Conservation (phyloP, 2,888 invertebrate genomes). For the Scaptomyza caliginosa region DNA sequence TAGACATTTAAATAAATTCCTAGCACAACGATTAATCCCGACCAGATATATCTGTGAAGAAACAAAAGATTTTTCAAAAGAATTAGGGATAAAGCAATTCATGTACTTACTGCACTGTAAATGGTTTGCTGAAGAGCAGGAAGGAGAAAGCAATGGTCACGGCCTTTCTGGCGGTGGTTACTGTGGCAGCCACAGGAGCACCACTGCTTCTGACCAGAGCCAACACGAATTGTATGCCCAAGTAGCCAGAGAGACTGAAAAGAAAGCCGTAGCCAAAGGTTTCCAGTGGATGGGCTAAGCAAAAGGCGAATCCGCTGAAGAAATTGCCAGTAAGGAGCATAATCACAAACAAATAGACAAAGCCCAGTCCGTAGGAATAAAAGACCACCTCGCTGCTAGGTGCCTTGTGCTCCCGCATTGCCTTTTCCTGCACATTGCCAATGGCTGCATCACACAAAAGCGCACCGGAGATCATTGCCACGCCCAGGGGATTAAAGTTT, state of each 20-base stretch:
- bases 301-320: conserved; percentile 90
- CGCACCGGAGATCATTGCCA: conserved; percentile 92
- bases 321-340: conserved; percentile 90
- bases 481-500: conserved; percentile 89
- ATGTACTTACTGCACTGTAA: conserved; percentile 92
- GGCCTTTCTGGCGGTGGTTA: conserved; percentile 95
- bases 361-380: conserved; percentile 96
- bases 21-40: conserved; percentile 92
- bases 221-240: conserved; percentile 96
- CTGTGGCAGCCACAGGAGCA: conserved; percentile 96
- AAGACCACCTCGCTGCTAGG: conserved; percentile 95
- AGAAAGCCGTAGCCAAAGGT: conserved; percentile 94
- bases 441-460: conserved; percentile 97
- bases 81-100: not conserved
- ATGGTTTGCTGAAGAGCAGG: conserved; percentile 96
- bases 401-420: conserved; percentile 93
- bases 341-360: conserved; percentile 90
- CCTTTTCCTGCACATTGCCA: conserved; percentile 98
- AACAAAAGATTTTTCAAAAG: not conserved
- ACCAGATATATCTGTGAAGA: conserved; percentile 92
- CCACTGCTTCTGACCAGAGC: conserved; percentile 95
- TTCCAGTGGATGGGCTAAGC: conserved; percentile 88
- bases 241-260: conserved; percentile 94
- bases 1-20: conserved; percentile 98
- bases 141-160: conserved; percentile 97